Percentiles rank a stretch among this genome's conserved stretches.
Evolutionary conservation across 2,888 invertebrate species (phyloP).

Genomic region (Melanostoma mellinum): DNA sequence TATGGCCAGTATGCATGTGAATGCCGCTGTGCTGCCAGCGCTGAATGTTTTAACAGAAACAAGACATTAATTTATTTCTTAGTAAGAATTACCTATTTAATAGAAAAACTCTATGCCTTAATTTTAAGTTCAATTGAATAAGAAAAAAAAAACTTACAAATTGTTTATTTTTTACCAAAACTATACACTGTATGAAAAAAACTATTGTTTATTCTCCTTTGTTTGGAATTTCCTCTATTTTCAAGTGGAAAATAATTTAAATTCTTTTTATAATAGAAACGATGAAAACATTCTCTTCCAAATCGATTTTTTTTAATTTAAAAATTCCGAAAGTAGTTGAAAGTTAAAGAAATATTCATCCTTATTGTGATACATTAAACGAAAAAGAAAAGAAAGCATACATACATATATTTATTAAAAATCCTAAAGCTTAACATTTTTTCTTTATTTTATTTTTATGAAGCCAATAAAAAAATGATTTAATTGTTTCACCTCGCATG

Average conservation of each 20-base stretch:
- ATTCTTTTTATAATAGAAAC: neutral
- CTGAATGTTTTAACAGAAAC: constrained; percentile 60
- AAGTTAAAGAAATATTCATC: constrained; percentile 3
- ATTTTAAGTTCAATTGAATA: constrained; percentile 2
- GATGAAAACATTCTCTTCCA: constrained; percentile 14
- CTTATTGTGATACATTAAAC: constrained; percentile 35
- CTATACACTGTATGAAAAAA: constrained; percentile 16
- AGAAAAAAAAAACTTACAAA: neutral
- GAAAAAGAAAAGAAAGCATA: constrained; percentile 15
- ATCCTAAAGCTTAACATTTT: constrained; percentile 9
- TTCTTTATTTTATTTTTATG: neutral
- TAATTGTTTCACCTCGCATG: no score
- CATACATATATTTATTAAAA: constrained; percentile 35
- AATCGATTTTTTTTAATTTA: constrained; percentile 20
- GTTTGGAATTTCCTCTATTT: neutral
- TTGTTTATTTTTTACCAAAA: constrained; percentile 27
- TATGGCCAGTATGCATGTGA: constrained; percentile 32
- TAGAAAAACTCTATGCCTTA: constrained; percentile 28
- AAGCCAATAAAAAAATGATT: no score
- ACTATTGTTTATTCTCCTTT: constrained; percentile 12
- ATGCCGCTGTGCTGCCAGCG: constrained; percentile 40
- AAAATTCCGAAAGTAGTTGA: constrained; percentile 13
- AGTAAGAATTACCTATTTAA: constrained; percentile 6
- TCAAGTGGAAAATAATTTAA: constrained; percentile 2
- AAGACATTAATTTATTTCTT: constrained; percentile 55